Evolutionary conservation across 64 coral and sea anemone genomes (phyloP).

Genomic region (Pachyseris speciosa): DNA sequence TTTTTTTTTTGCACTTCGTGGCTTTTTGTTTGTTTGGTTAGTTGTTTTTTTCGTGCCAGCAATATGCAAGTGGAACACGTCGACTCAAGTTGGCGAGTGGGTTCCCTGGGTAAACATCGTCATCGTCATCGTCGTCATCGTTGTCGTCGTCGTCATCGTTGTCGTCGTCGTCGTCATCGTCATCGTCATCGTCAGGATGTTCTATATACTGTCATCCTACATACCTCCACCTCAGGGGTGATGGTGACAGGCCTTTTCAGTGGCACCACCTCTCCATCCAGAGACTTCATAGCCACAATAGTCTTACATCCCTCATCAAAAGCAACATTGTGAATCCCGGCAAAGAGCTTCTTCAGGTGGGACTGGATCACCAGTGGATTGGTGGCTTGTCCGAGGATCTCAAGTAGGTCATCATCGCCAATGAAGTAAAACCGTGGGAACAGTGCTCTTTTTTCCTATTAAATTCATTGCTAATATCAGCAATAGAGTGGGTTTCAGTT

Average conservation of each 20-base stretch:
- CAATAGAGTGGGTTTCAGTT: background rate
- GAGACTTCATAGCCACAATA: conserved; percentile 96
- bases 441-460: conserved; percentile 93
- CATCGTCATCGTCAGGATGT: too few relatives aligned
- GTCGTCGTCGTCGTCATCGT: too few relatives aligned
- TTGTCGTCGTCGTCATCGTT: too few relatives aligned
- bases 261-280: conserved; percentile 90
- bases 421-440: conserved; percentile 99
- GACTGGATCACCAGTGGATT: conserved; percentile 97
- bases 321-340: conserved; percentile 90
- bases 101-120: too few relatives aligned
- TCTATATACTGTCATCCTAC: background rate
- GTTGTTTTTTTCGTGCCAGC: too few relatives aligned
- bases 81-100: too few relatives aligned
- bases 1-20: too few relatives aligned
- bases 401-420: conserved; percentile 92
- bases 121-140: too few relatives aligned
- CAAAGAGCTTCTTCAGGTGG: conserved; percentile 96
- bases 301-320: conserved; percentile 97
- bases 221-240: conserved; percentile 97
- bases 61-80: too few relatives aligned
- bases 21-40: too few relatives aligned
- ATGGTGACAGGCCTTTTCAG: conserved; percentile 91
- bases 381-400: conserved; percentile 96
- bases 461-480: background rate